Conservation (phyloP, 1,140 invertebrate species). For the Lucilia sericata region DNA sequence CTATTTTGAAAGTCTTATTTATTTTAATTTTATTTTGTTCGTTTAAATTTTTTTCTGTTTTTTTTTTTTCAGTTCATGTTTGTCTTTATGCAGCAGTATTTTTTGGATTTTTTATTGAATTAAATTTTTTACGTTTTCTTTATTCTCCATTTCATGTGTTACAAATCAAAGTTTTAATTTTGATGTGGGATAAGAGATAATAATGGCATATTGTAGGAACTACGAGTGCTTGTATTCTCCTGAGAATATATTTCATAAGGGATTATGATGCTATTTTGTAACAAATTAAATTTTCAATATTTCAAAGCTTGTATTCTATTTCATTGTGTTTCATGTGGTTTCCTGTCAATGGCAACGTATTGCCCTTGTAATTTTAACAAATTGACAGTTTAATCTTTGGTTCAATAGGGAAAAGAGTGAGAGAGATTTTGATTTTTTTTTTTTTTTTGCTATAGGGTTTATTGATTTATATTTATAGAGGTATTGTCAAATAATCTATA, state of each 20-base stretch:
- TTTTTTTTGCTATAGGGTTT: too few species aligned
- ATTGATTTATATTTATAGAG: too few species aligned
- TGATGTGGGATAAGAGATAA: neutral
- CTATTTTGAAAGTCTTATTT: neutral
- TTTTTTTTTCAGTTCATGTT: neutral
- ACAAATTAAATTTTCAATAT: neutral
- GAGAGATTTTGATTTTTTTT: too few species aligned
- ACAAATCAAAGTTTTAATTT: conserved; percentile 24
- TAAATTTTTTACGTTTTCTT: neutral
- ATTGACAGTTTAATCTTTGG: too few species aligned
- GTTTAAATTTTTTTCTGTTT: neutral
- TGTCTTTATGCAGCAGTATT: neutral
- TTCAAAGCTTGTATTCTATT: too few species aligned
- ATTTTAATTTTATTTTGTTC: neutral
- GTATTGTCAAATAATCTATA: too few species aligned
- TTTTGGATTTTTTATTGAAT: neutral
- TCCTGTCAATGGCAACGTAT: too few species aligned
- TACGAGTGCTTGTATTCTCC: neutral
- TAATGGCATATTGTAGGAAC: neutral
- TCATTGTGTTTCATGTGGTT: too few species aligned
- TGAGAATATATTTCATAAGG: neutral
- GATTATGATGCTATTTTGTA: neutral
- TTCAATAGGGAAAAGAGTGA: too few species aligned
- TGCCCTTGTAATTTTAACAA: too few species aligned
- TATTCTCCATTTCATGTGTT: conserved; percentile 27